Evolutionary conservation across 2,113 vertebrate genomes (phyloP).

Genomic region (Colaptes auratus): DNA sequence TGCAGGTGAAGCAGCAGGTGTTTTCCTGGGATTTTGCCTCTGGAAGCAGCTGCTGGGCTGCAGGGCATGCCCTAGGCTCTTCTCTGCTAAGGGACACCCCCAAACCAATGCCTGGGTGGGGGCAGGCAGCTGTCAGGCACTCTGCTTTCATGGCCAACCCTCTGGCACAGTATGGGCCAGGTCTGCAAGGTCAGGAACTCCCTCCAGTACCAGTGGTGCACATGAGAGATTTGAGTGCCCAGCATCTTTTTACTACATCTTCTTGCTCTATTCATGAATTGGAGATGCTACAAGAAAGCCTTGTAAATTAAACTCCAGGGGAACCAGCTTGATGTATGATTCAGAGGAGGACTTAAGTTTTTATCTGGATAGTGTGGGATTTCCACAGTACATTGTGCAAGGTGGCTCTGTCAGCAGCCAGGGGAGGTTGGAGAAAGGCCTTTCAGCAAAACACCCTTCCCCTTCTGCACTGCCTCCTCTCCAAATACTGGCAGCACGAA

Average conservation of each 20-base stretch:
- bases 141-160: not conserved
- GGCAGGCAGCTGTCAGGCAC: not conserved
- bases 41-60: slow-evolving; percentile 5
- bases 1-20: slow-evolving; percentile 53
- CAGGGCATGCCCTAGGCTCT: not conserved
- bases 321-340: not conserved
- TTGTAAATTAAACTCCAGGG: not conserved
- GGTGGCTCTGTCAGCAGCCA: not conserved
- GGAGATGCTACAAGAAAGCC: not conserved
- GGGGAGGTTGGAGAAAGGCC: no score
- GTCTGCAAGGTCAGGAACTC: not conserved
- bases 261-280: not conserved
- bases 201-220: not conserved
- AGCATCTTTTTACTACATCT: not conserved
- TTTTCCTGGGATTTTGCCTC: not conserved
- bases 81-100: not conserved
- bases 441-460: not conserved
- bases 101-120: fast-evolving
- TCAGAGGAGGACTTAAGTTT: not conserved
- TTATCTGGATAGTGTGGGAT: not conserved
- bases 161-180: not conserved
- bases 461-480: not conserved
- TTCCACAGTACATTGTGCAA: fast-evolving
- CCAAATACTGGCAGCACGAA: not conserved
- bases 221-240: fast-evolving